Evolutionary conservation across 2,113 vertebrate genomes (phyloP).

Genomic region (Silurus meridionalis): DNA sequence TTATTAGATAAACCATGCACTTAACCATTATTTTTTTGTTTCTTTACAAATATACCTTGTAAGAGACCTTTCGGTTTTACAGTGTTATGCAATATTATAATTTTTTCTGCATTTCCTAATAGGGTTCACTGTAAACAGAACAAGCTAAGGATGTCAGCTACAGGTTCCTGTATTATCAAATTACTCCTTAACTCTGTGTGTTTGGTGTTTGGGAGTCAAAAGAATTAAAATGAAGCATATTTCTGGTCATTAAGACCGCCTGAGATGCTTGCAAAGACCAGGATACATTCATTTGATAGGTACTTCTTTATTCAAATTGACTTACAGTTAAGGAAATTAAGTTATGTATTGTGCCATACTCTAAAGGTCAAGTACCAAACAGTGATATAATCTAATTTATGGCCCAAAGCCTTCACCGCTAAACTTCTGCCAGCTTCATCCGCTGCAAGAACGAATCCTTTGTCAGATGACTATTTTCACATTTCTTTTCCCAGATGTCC

Average conservation of each 20-base stretch:
- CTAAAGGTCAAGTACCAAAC: too few species aligned
- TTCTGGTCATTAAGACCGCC: neutral
- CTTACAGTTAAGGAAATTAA: neutral
- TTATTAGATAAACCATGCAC: neutral
- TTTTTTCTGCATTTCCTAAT: neutral
- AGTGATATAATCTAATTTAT: neutral
- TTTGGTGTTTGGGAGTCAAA: neutral
- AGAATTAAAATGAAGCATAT: too few species aligned
- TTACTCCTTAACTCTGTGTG: neutral
- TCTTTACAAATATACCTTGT: neutral
- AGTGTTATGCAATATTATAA: neutral
- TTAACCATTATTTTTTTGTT: neutral
- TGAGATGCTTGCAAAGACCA: neutral
- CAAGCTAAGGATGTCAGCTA: neutral
- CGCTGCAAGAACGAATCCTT: neutral
- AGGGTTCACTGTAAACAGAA: neutral
- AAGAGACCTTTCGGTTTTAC: neutral
- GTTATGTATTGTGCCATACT: neutral
- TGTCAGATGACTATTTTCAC: neutral
- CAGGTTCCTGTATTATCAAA: neutral
- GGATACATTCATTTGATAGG: neutral
- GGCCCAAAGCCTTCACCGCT: neutral
- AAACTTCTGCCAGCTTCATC: neutral
- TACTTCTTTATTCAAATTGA: neutral
- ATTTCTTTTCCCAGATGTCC: slow-evolving; percentile 1